phyloP scores from a whole-genome alignment of 2,888 invertebrate genomes.

The Selenia dentaria region DNA sequence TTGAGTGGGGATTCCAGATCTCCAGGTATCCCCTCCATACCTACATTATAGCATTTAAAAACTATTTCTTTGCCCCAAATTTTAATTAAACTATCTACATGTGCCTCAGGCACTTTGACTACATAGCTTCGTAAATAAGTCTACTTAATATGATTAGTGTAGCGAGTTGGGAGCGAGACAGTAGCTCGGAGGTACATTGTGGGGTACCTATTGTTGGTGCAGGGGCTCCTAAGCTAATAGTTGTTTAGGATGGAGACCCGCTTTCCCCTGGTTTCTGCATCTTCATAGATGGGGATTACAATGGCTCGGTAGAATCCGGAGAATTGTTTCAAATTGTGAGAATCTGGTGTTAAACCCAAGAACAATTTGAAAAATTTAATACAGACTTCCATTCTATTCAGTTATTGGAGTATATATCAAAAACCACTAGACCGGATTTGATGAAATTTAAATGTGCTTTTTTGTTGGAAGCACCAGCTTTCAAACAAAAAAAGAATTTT shows the following conservation, averaged over 20 bases:
- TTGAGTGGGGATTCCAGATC: too few relatives aligned
- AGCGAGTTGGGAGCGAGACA: conserved; percentile 3
- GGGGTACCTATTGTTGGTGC: conserved; percentile 23
- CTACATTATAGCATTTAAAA: too few relatives aligned
- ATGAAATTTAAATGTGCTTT: too few relatives aligned
- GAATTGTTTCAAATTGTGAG: not conserved
- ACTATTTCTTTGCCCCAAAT: too few relatives aligned
- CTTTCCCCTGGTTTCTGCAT: conserved; percentile 10
- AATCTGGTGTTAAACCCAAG: not conserved
- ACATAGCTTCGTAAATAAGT: conserved; percentile 8
- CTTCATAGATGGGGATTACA: conserved; percentile 19
- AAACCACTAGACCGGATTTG: too few relatives aligned
- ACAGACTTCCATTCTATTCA: too few relatives aligned
- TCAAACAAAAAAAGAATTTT: too few relatives aligned
- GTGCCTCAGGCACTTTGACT: not conserved
- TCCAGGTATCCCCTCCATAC: too few relatives aligned
- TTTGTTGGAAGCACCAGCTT: too few relatives aligned
- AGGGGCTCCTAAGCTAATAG: conserved; percentile 30
- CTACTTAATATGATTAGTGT: conserved; percentile 19
- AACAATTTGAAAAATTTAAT: too few relatives aligned
- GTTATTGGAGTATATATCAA: too few relatives aligned
- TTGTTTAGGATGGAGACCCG: conserved; percentile 27
- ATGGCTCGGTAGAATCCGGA: conserved; percentile 5
- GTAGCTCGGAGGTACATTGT: conserved; percentile 9
- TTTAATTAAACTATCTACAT: too few relatives aligned